Evolutionary conservation across 2,888 invertebrate species (phyloP).

Genomic region (Clivina fossor): DNA sequence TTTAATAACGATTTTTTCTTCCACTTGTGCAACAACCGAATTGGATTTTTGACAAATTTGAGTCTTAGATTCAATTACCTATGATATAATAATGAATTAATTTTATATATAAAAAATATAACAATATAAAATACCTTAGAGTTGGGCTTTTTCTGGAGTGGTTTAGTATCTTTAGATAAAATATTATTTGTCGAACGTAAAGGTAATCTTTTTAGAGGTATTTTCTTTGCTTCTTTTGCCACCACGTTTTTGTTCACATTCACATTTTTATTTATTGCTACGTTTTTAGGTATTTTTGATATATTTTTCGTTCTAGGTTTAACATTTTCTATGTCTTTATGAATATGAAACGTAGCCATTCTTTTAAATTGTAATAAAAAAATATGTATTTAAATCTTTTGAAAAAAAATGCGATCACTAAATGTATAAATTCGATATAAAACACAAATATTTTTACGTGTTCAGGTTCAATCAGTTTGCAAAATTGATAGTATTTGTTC

Average conservation of each 20-base stretch:
- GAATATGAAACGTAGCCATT: slow-evolving; percentile 45
- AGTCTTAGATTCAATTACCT: neutral
- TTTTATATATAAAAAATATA: neutral
- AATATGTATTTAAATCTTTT: neutral
- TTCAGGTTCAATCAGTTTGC: neutral
- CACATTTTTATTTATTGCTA: slow-evolving; percentile 3
- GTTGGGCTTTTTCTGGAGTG: neutral
- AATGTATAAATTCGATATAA: neutral
- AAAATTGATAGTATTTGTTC: slow-evolving; percentile 11
- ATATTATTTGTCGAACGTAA: slow-evolving; percentile 6
- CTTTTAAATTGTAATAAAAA: slow-evolving; percentile 2
- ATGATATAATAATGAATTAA: slow-evolving; percentile 5
- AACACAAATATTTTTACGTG: neutral
- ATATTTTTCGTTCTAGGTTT: slow-evolving; percentile 9
- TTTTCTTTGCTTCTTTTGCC: slow-evolving; percentile 13
- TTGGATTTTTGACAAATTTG: neutral
- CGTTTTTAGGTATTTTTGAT: neutral
- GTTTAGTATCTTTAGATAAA: neutral
- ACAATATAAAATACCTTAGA: neutral
- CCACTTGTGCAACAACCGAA: neutral
- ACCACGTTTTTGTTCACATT: slow-evolving; percentile 9
- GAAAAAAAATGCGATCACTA: neutral
- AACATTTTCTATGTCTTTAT: slow-evolving; percentile 43
- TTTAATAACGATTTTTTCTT: neutral
- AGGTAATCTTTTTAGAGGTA: slow-evolving; percentile 13